Evolutionary conservation across 2,888 invertebrate species (phyloP), one percentile per base, ranked within the genome.

Genomic region (Tipula helvola): DNA sequence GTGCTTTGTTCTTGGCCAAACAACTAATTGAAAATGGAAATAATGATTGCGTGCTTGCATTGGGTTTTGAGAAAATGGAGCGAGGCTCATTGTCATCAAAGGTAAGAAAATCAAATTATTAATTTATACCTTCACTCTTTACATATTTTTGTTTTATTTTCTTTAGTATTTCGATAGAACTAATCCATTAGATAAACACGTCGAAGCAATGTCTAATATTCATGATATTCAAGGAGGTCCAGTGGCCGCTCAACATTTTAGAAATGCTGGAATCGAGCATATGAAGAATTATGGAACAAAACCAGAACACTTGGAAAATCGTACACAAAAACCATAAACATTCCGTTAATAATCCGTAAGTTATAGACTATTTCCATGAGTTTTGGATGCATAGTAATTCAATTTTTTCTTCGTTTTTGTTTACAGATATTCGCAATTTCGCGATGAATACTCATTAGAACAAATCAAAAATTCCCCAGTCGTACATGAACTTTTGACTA

Each of bases 61-160:
- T 99, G 42, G 99, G 99, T 3, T 99, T 99, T 91, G 99, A 99
- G 90, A 99, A 99, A 92, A 99, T 99, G 99, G 95, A 98, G 88
- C 94, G 95, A 13, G 99, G 99, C 0, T 98, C 99, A 0, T 92
- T 99, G 12, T 92, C 94, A 13, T 92, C 94, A 0, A 95, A 95
- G 91, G 96, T 95, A 88, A n/a, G 7, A 83, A 83, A 36, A 84
- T 36, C 16, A 8, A 36, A 83, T 36, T 36, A 83, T 36, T 13
- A 83, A 16, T 16, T 41, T 41, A 12, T n/a, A 44, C 1, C 39
- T 7, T 39, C 39, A 39, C 39, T 7, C 39, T 85, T 18, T 12
- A 83, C 12, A 44, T 3, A 16, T 52, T 52, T 8, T 85, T 86
- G 86, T 83, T 83, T 87, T 87, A 36, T 87, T 84, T 71, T 88